Base-by-base conservation (phyloP, 2,888 invertebrate genomes). In the Lordiphosa fenestrarum region DNA sequence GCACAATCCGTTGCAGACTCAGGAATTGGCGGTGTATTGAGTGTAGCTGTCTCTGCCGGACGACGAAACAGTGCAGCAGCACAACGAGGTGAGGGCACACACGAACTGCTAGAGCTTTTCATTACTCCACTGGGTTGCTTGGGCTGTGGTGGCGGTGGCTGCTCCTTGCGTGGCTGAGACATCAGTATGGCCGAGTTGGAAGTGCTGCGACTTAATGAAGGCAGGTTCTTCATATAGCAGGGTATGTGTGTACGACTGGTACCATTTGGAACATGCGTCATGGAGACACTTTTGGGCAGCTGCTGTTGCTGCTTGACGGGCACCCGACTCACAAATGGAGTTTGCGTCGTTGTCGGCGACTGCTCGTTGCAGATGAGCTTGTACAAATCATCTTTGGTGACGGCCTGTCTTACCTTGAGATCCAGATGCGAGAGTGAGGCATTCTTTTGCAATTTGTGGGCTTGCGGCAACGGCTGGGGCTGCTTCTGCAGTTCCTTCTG, bases 71-170 rank as follows among this genome's bases (percentile, higher is more conserved):
- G 61, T 2, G 78, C 61, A 7, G 78, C 60, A 12, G 68, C 69
- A 58, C 81, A 85, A 3, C 73, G 64, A 0, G 84, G 84, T 13
- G 75, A 83, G 0, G 86, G 86, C 44, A 90, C 87, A 75, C 88
- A 88, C 54, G 89, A 89, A 71, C 90, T 90, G 58, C 90, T 90
- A 7, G 87, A 85, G 65, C 89, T 89, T 56, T 90, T 90, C 2
- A 86, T 56, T 0, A 90, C 75, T 33, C 86, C 87, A 19, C 53
- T 38, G 70, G 30, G 12, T 33, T 65, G 35, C 52, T 48, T 48
- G 10, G 9, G 13, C 10, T 36, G 15, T 9, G 30, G 12, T 2
- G 15, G 12, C 0, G 33, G 6, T 12, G 67, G 61, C 3, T 46
- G 51, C 25, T 25, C 25, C 25, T 25, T 25, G 5, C 46, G 57